Conservation (phyloP, 1,140 invertebrate genomes). For the Drosophila bocki region DNA sequence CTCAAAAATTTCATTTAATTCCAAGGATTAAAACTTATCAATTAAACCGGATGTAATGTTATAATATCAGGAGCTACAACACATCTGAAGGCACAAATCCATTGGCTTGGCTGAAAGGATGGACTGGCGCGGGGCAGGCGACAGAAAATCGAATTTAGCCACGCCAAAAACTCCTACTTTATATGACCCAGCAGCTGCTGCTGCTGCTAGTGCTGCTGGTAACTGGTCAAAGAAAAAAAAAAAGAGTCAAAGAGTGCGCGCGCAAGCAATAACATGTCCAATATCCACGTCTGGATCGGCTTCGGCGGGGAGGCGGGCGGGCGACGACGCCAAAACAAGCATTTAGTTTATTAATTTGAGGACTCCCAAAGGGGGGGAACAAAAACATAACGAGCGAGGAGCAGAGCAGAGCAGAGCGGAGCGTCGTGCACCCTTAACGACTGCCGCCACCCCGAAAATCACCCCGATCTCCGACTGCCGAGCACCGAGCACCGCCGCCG, state of each 20-base stretch:
- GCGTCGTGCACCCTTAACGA: slow-evolving; percentile 50
- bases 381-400: slow-evolving; percentile 60
- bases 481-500: slow-evolving; percentile 7
- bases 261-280: slow-evolving; percentile 81
- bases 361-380: slow-evolving; percentile 41
- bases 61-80: not conserved
- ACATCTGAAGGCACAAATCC: not conserved
- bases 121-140: slow-evolving; percentile 1
- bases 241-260: slow-evolving; percentile 75
- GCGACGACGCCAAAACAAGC: slow-evolving; percentile 73
- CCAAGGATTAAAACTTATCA: not conserved
- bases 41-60: not conserved
- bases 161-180: slow-evolving; percentile 60
- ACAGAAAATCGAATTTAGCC: slow-evolving; percentile 62
- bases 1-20: not conserved
- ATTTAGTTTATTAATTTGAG: slow-evolving; percentile 82
- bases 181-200: slow-evolving; percentile 68
- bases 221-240: slow-evolving; percentile 43
- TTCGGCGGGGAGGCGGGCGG: slow-evolving; percentile 12
- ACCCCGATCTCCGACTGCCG: slow-evolving; percentile 20
- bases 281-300: slow-evolving; percentile 64
- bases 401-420: slow-evolving; percentile 19
- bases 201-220: slow-evolving; percentile 42
- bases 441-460: slow-evolving; percentile 13
- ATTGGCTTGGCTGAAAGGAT: not conserved